Evolutionary conservation across 30 jellyfish, hydroid and myxozoan species (phyloP).

Genomic region (Turritopsis rubra): DNA sequence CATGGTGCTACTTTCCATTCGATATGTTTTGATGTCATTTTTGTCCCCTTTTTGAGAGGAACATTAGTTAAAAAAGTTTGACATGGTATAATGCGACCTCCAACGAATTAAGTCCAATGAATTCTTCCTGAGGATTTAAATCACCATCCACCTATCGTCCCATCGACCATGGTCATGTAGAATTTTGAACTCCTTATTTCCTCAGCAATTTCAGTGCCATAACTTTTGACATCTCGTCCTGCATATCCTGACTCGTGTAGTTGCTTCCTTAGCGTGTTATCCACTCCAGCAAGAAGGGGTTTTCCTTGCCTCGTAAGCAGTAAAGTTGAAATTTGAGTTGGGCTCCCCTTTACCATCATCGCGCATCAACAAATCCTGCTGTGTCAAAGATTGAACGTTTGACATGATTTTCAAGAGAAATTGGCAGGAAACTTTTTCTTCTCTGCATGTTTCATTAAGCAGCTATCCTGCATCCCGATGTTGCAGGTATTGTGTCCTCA

Average conservation of each 20-base stretch:
- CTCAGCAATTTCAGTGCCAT: slow-evolving; percentile 17
- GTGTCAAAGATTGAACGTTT: neutral
- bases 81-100: too few relatives aligned
- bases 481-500: neutral
- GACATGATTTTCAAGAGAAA: neutral
- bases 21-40: too few relatives aligned
- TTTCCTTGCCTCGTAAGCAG: neutral
- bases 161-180: slow-evolving; percentile 28
- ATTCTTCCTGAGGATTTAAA: slow-evolving; percentile 41
- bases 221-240: slow-evolving; percentile 33
- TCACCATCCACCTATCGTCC: slow-evolving; percentile 38
- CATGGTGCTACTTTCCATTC: too few relatives aligned
- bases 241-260: slow-evolving; percentile 37
- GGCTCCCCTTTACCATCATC: neutral
- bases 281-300: slow-evolving; percentile 4
- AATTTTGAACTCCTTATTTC: neutral
- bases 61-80: too few relatives aligned
- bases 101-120: slow-evolving; percentile 13
- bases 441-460: neutral
- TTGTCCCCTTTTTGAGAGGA: too few relatives aligned
- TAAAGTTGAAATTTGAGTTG: neutral
- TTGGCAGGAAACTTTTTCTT: neutral
- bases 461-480: slow-evolving; percentile 1
- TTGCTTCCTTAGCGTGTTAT: neutral
- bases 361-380: neutral